Evolutionary conservation across 64 coral and sea anemone genomes (phyloP), one percentile per base, ranked within the genome.

Genomic region (Dendronephthya gigantea): DNA sequence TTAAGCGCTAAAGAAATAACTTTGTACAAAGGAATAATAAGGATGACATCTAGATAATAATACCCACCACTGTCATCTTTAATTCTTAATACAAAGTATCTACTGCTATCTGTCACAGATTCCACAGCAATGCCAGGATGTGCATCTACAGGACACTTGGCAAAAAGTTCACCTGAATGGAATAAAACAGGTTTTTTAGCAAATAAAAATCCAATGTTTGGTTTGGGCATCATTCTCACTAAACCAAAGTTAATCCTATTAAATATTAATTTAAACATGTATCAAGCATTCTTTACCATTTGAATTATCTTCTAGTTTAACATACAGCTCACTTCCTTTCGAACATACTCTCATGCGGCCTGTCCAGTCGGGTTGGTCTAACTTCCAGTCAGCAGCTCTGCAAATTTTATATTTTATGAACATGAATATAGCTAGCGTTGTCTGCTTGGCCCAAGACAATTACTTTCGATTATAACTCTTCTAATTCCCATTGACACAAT

Each of bases 1-100:
- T n/a, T n/a, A n/a, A n/a, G n/a, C n/a, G n/a, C n/a, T n/a, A n/a
- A n/a, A n/a, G n/a, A n/a, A n/a, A n/a, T n/a, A n/a, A n/a, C n/a
- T n/a, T n/a, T n/a, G n/a, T n/a, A n/a, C n/a, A n/a, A n/a, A n/a
- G n/a, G n/a, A n/a, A n/a, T n/a, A n/a, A n/a, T n/a, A n/a, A n/a
- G n/a, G n/a, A n/a, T n/a, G n/a, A n/a, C n/a, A n/a, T n/a, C n/a
- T n/a, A n/a, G n/a, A n/a, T n/a, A n/a, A n/a, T n/a, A 82, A 35
- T 81, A 90, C 31, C 66, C 89, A 98, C 95, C 95, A 88, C 75
- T 87, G 43, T 98, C 95, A 93, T 98, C 86, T 27, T 90, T 87
- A 72, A 98, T 98, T 81, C 89, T 98, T 2, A 98, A 88, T 23
- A 98, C 95, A 93, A 98, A 98, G 82, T 98, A 98, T 87, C 95